Base-by-base conservation (phyloP, 92 coral and sea anemone genomes). In the Chrysogorgia sp. region DNA sequence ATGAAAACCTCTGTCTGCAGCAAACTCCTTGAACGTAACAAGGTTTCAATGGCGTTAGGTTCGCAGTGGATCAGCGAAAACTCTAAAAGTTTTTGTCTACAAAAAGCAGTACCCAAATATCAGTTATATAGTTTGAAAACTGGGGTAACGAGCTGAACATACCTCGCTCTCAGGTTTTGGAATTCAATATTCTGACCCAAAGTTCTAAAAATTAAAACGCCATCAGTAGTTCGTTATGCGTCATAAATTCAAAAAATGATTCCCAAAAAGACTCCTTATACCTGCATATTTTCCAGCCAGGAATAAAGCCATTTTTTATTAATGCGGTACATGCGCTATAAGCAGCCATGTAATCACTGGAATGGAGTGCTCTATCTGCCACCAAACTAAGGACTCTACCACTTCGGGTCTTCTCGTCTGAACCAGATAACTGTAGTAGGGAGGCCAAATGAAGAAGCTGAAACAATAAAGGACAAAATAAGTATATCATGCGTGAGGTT, bases 261-360 rank as follows among this genome's bases (percentile, higher is more conserved):
- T 52, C 24, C 58, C n/a, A n/a, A n/a, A n/a, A n/a, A n/a, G 20
- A 17, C 19, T 3, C 37, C 7, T 9, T 21, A 19, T 68, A 93
- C 98, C 98, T 88, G 88, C 98, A 93, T 20, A 93, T 86, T 28
- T 79, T 83, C 98, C 98, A 93, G 10, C 85, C 88, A 22, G 92
- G 79, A 60, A 60, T 45, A 29, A 88, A 87, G 25, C 88, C 94
- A 30, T 85, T 88, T 43, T 77, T 50, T 31, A 89, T 87, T 34
- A 93, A 78, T 55, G 83, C 88, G 25, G 84, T 90, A 56, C 98
- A 93, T 20, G 84, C 82, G 70, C 34, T 58, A 82, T 70, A 80
- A 24, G 98, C 93, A 48, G 75, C 86, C 20, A 21, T 29, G 57
- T 85, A 88, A 63, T 93, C 96, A 9, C n/a, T 67, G 15, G 63